Conservation (phyloP, 2,113 vertebrate species). For the Lepisosteus osseus region DNA sequence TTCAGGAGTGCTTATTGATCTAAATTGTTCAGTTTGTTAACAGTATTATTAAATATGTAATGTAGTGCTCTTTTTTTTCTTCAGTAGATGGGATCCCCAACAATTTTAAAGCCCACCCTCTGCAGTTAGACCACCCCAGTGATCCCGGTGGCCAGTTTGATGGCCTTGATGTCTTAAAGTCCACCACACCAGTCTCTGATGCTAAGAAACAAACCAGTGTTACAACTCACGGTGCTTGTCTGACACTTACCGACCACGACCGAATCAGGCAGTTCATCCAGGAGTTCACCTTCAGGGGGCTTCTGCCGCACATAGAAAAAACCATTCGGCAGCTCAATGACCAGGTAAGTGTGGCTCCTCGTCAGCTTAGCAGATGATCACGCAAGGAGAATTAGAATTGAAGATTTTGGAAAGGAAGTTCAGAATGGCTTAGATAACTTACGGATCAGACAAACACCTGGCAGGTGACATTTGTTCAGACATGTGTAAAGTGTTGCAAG, state of each 20-base stretch:
- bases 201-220: conserved; percentile 62
- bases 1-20: too few relatives aligned
- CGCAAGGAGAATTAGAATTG: neutral
- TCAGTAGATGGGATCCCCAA: conserved; percentile 65
- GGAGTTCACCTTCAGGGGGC: conserved; percentile 93
- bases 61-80: conserved; percentile 16
- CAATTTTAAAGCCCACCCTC: conserved; percentile 74
- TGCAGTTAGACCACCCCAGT: conserved; percentile 72
- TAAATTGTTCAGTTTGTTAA: too few relatives aligned
- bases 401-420: neutral
- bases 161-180: conserved; percentile 54
- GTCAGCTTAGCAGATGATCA: neutral
- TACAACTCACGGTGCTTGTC: conserved; percentile 75
- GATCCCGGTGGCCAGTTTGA: conserved; percentile 57
- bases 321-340: conserved; percentile 95
- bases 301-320: conserved; percentile 94
- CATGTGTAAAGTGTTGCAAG: too few relatives aligned
- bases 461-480: too few relatives aligned
- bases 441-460: too few relatives aligned
- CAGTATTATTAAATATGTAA: too few relatives aligned
- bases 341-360: conserved; percentile 69
- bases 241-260: conserved; percentile 93
- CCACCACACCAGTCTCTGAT: conserved; percentile 47
- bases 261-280: conserved; percentile 94
- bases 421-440: neutral